A percentile compares a stretch with the other conserved stretches of the same genome.
These are phyloP conservation scores for Cosmopolites sordidus DNA, from an alignment of 2,888 invertebrate species.

Conservation along the genomic window DNA sequence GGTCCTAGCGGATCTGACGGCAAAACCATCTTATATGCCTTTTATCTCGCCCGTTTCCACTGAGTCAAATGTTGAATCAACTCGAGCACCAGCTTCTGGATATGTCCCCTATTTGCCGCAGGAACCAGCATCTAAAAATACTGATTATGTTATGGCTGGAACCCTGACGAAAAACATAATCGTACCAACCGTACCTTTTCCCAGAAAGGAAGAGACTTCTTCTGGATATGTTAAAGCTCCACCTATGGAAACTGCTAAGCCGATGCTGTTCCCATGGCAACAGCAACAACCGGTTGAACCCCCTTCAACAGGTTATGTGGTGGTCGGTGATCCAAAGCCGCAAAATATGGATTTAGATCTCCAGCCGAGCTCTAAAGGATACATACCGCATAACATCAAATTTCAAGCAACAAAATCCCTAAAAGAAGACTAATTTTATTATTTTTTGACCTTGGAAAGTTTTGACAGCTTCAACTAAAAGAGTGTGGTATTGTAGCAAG, in stretches of 20 bases:
- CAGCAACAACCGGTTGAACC: conserved; percentile 27
- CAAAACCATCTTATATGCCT: conserved; percentile 13
- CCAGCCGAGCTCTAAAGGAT: conserved; percentile 31
- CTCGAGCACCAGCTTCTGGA: conserved; percentile 32
- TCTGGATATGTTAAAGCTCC: conserved; percentile 34
- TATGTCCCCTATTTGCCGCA: conserved; percentile 35
- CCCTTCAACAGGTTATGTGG: conserved; percentile 36
- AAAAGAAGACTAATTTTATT: conserved; percentile 40
- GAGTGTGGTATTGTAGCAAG: no score
- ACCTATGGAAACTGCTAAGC: conserved; percentile 24
- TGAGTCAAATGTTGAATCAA: conserved; percentile 5
- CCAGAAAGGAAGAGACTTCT: conserved; percentile 25
- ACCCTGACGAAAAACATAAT: conserved; percentile 30
- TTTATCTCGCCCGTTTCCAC: conserved; percentile 3
- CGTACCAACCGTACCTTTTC: conserved; percentile 19
- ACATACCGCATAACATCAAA: conserved; percentile 38
- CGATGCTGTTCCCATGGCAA: conserved; percentile 29
- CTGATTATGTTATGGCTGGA: conserved; percentile 41
- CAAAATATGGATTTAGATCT: conserved; percentile 21
- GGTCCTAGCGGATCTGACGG: conserved; percentile 24
- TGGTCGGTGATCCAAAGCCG: conserved; percentile 35
- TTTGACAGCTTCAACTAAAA: no score
- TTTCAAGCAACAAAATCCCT: conserved; percentile 33
- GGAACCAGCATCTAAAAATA: conserved; percentile 27
- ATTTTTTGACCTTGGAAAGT: no score